Percentiles rank a stretch among this genome's conserved stretches.
phyloP scores from a whole-genome alignment of 2,797 vertebrate genomes.

The Oryzias sinensis region DNA sequence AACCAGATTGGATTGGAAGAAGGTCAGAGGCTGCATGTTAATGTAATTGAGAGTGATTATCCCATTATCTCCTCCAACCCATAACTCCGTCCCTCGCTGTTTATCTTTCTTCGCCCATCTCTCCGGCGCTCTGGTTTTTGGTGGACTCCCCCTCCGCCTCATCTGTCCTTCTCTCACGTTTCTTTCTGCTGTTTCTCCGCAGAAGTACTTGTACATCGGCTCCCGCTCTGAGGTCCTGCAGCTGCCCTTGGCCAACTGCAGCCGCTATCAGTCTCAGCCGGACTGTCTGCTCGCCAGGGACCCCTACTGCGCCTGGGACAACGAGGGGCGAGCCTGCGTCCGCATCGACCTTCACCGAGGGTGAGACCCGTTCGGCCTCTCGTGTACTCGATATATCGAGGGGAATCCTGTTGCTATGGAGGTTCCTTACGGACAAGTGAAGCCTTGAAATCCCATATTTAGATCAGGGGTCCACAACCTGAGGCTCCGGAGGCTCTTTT shows the following conservation, averaged over 20 bases:
- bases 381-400: not conserved
- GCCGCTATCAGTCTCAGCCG: conserved; percentile 82
- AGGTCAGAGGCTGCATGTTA: conserved; percentile 59
- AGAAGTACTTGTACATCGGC: conserved; percentile 84
- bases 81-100: conserved; percentile 47
- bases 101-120: conserved; percentile 48
- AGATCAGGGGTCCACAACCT: too few species aligned
- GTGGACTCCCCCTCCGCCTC: conserved; percentile 43
- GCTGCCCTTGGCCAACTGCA: conserved; percentile 85
- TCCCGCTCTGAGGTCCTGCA: conserved; percentile 82
- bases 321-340: conserved; percentile 79
- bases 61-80: conserved; percentile 69
- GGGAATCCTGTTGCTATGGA: not conserved
- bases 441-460: too few species aligned
- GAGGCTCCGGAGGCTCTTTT: too few species aligned
- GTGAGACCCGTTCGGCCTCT: conserved; percentile 48
- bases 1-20: conserved; percentile 62
- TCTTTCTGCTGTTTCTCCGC: conserved; percentile 6
- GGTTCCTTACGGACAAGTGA: not conserved
- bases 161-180: conserved; percentile 14
- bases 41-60: conserved; percentile 77
- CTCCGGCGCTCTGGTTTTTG: conserved; percentile 43
- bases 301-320: conserved; percentile 85
- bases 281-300: conserved; percentile 83
- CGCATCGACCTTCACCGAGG: conserved; percentile 82